These are phyloP conservation scores for Ginglymostoma cirratum DNA, from an alignment of 2,113 vertebrate genomes.

Conservation along the genomic window DNA sequence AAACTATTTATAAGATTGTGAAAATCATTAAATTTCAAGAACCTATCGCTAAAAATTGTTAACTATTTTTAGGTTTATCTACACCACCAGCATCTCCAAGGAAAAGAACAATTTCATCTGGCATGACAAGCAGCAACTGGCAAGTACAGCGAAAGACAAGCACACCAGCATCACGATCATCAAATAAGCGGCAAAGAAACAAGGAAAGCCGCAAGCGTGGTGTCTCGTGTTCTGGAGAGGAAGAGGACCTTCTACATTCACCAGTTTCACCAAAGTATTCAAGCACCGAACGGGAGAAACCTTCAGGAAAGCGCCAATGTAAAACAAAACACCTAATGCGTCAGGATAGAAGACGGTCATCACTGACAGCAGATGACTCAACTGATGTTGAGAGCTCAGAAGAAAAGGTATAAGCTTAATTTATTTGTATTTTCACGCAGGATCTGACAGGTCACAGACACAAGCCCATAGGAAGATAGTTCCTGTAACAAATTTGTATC, in stretches of 20 bases:
- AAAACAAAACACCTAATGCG: constrained; percentile 95
- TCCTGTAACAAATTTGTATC: not conserved
- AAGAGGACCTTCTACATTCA: constrained; percentile 63
- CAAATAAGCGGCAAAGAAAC: constrained; percentile 77
- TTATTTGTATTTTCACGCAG: not conserved
- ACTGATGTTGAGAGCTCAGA: constrained; percentile 63
- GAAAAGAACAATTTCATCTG: constrained; percentile 65
- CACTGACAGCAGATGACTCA: constrained; percentile 58
- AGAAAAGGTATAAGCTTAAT: constrained; percentile 61
- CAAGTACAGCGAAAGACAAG: constrained; percentile 67
- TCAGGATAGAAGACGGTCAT: constrained; percentile 67
- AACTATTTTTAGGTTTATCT: constrained; percentile 50
- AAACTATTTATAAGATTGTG: not conserved
- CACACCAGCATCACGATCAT: constrained; percentile 61
- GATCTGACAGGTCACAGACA: not conserved
- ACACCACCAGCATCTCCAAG: constrained; percentile 59
- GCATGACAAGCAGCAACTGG: constrained; percentile 65
- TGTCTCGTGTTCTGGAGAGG: constrained; percentile 66
- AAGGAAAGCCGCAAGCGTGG: constrained; percentile 75
- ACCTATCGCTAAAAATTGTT: not conserved
- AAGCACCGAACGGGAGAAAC: constrained; percentile 77
- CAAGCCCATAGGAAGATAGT: not conserved
- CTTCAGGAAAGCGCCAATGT: constrained; percentile 95
- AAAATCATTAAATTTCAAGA: not conserved
- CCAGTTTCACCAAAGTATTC: constrained; percentile 74